Base-by-base conservation (phyloP, 2,797 vertebrate species). In the Takifugu rubripes region DNA sequence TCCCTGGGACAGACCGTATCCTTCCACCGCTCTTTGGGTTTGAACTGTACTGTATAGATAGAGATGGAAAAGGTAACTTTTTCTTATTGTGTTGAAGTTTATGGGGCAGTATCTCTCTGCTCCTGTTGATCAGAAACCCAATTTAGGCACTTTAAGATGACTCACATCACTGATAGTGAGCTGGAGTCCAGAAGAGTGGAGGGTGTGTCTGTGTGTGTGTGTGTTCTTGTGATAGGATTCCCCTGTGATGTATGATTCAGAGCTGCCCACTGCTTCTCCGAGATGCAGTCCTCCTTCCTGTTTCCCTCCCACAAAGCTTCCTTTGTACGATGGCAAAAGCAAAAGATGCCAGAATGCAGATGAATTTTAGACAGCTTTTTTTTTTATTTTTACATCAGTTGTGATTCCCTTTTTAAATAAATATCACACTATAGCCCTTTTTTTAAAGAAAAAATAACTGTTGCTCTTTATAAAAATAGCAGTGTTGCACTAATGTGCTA, bases 1-100 rank as follows among this genome's bases (percentile, higher is more conserved):
- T 99, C 80, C 97, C 97, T 25, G 97, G 96, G 78, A 97, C 96
- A 55, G 97, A 99, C 90, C 96, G 96, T 99, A 99, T 99, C 97
- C 97, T 99, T 98, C 83, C 66, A 78, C n/a, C 4, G 0, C 31
- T 78, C 3, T 40, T 40, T 40, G 10, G 36, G 36, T 40, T 40
- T 14, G 36, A 40, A 40, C 36, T 0, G 33, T 33, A 33, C 27
- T 33, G 9, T 33, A 11, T 8, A 33, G 33, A 33, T 33, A 33
- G 33, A 33, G 33, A 8, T 33, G 33, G 33, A 33, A 33, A 33
- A 33, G 10, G 33, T 33, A 33, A 33, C 33, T 33, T 33, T 9
- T 33, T 8, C 9, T 33, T 33, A 33, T 33, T 33, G 33, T 11
- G 6, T 33, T 33, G 33, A 33, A 33, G 3, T 9, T 11, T 11